phyloP scores from a whole-genome alignment of 2,888 invertebrate species.

The Plemyria rubiginata region DNA sequence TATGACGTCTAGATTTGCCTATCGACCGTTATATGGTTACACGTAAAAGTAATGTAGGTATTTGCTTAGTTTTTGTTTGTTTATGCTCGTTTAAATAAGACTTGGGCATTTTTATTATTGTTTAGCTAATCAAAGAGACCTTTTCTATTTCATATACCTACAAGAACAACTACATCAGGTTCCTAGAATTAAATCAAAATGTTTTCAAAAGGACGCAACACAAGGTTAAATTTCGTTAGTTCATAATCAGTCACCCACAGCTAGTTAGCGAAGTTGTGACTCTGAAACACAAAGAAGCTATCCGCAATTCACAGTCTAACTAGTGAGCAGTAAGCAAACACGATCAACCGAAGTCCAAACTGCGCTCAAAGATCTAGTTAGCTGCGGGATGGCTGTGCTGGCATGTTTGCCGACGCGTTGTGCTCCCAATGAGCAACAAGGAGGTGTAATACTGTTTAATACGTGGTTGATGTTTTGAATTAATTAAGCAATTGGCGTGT shows the following conservation, averaged over 20 bases:
- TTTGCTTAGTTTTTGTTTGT: background rate
- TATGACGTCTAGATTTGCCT: conserved; percentile 35
- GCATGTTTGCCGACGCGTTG: conserved; percentile 59
- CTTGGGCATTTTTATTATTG: background rate
- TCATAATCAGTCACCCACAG: conserved; percentile 64
- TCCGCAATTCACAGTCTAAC: conserved; percentile 75
- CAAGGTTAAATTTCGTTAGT: conserved; percentile 44
- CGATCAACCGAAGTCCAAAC: conserved; percentile 78
- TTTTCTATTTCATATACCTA: background rate
- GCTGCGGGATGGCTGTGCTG: conserved; percentile 64
- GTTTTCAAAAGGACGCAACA: conserved; percentile 31
- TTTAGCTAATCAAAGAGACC: background rate
- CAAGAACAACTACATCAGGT: background rate
- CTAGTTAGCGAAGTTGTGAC: conserved; percentile 77
- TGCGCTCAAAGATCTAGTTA: conserved; percentile 81
- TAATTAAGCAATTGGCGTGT: conserved; percentile 46
- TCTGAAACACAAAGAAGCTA: conserved; percentile 78
- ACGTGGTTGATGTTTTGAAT: conserved; percentile 44
- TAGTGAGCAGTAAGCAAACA: conserved; percentile 73
- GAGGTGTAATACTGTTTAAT: conserved; percentile 49
- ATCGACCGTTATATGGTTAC: conserved; percentile 33
- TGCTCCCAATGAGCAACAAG: conserved; percentile 49
- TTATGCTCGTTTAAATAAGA: background rate
- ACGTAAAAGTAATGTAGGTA: background rate
- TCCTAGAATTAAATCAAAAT: conserved; percentile 24